These are phyloP conservation scores for Magallana gigas DNA, from an alignment of 1,140 invertebrate species.

Conservation along the genomic window DNA sequence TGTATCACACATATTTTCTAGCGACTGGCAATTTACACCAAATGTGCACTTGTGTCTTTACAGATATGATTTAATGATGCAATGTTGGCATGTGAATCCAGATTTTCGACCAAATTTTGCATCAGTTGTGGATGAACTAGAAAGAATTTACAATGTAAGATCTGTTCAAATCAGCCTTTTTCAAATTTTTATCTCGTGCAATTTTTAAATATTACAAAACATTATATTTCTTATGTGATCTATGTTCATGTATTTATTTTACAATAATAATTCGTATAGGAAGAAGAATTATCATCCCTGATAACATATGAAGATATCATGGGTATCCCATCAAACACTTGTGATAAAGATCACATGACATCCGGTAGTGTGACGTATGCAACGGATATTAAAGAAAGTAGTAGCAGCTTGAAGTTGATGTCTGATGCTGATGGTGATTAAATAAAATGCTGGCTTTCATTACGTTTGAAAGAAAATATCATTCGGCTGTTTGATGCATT, in stretches of 20 bases:
- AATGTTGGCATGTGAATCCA: constrained; percentile 94
- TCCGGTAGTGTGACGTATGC: constrained; percentile 18
- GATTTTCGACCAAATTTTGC: constrained; percentile 85
- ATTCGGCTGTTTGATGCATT: background rate
- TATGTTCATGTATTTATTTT: too few species aligned
- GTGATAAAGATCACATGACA: constrained; percentile 3
- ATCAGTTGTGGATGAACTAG: constrained; percentile 3
- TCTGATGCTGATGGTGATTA: background rate
- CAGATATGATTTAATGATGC: constrained; percentile 89
- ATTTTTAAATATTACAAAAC: too few species aligned
- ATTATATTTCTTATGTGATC: too few species aligned
- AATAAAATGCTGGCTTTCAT: background rate
- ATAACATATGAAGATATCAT: constrained; percentile 29
- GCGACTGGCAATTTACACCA: background rate
- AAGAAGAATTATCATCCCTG: background rate
- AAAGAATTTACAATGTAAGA: constrained; percentile 15
- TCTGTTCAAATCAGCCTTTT: background rate
- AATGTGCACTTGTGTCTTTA: background rate
- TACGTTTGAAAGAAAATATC: background rate
- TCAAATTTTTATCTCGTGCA: too few species aligned
- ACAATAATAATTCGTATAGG: background rate
- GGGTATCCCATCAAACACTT: background rate
- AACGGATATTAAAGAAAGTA: background rate
- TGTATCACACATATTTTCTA: background rate
- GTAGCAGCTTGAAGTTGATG: background rate